phyloP scores from a whole-genome alignment of 2,113 vertebrate species.

The Spilogale gracilis region DNA sequence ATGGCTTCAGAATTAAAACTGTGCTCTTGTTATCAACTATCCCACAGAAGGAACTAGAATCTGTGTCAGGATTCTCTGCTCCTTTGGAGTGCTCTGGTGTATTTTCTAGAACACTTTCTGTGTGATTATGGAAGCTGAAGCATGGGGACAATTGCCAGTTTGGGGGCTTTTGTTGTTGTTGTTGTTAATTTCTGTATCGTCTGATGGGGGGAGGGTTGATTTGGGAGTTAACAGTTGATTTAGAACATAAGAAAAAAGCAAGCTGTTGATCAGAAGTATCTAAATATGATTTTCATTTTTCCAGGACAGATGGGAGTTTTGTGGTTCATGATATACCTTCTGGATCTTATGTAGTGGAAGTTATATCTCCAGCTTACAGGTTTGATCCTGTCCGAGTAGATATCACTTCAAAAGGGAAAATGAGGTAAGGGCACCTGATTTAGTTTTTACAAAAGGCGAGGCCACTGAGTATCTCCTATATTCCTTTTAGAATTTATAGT shows the following conservation, averaged over 20 bases:
- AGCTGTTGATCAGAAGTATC: slow-evolving; percentile 18
- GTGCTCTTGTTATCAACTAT: background rate
- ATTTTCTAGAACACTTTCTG: background rate
- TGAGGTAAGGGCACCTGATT: slow-evolving; percentile 91
- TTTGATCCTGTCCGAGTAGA: slow-evolving; percentile 98
- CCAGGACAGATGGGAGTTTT: slow-evolving; percentile 97
- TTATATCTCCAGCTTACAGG: slow-evolving; percentile 94
- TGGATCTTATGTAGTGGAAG: slow-evolving; percentile 97
- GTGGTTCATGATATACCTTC: slow-evolving; percentile 97
- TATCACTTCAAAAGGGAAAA: slow-evolving; percentile 99
- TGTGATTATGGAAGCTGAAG: slow-evolving; percentile 32
- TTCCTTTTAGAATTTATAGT: slow-evolving; percentile 6
- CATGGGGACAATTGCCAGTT: background rate
- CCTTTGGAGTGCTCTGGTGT: background rate
- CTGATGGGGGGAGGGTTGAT: background rate
- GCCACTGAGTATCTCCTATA: background rate
- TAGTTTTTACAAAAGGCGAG: slow-evolving; percentile 3
- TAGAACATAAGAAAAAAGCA: slow-evolving; percentile 41
- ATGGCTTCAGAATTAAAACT: background rate
- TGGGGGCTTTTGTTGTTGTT: background rate
- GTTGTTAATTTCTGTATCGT: background rate
- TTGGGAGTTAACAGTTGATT: slow-evolving; percentile 14
- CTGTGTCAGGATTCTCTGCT: background rate
- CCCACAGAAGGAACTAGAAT: background rate
- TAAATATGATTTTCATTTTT: slow-evolving; percentile 74